Base-by-base conservation (phyloP, 2,888 invertebrate genomes). In the Lasioglossum villosulum region DNA sequence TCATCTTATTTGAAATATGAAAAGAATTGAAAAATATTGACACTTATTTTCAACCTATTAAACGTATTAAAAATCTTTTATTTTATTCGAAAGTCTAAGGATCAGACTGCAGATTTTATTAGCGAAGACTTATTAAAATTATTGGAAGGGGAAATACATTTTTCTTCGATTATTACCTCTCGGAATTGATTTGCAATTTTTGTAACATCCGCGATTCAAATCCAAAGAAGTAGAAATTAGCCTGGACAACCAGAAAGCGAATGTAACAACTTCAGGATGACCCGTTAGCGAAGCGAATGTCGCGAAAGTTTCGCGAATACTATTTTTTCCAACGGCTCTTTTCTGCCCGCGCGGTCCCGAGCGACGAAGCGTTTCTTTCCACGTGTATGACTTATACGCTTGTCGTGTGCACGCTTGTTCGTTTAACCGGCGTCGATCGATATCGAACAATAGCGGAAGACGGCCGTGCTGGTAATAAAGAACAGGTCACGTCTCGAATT, bases 371-470 rank as follows among this genome's bases (percentile, higher is more conserved):
- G 73, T 34, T n/a, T 4, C 30, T 48, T 48, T 34, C 73, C 45
- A 45, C 45, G 30, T 42, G 45, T 72, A 45, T 45, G 30, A 45
- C 45, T 63, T 30, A 12, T 16, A n/a, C 56, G 5, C 30, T n/a
- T 23, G 30, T 34, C 16, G 66, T 16, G 76, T 37, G 76, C 19
- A 37, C 23, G 76, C 66, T 30, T 48, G 66, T 48, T 34, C 48
- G 34, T 68, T 45, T 48, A 68, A 66, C 59, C 23, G 75, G 68
- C 5, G 68, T 37, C 76, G 76, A 77, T 77, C 76, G 76, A 68
- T 77, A 77, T 37, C 52, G 37, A 77, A 77, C 76, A 77, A 77
- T 77, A 77, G 68, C 76, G 68, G 68, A 77, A 77, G 68, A 77
- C 37, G 37, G 52, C 10, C 52, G 75, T 37, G 42, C 37, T 30